These are phyloP conservation scores for Datnioides undecimradiatus DNA, from an alignment of 2,113 vertebrate genomes.

Conservation along the genomic window DNA sequence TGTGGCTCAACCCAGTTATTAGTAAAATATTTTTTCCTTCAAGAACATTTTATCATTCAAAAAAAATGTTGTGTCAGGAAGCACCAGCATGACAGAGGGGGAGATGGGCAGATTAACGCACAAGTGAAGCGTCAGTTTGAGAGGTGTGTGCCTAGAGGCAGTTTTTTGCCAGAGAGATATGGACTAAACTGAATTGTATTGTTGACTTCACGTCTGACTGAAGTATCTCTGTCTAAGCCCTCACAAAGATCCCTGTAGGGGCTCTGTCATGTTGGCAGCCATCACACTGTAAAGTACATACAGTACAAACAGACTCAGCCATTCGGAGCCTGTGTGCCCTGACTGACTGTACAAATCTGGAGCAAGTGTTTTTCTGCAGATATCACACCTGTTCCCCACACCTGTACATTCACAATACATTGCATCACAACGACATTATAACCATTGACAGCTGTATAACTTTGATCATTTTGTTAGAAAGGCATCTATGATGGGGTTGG, in stretches of 20 bases:
- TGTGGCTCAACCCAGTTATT: not conserved
- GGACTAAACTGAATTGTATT: slow-evolving; percentile 1
- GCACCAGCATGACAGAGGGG: not conserved
- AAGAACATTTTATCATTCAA: not conserved
- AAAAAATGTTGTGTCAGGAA: not conserved
- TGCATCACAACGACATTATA: slow-evolving; percentile 12
- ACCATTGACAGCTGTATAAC: no score
- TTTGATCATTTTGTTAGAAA: no score
- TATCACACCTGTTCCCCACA: not conserved
- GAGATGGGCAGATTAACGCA: slow-evolving; percentile 7
- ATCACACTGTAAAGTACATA: not conserved
- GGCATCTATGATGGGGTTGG: no score
- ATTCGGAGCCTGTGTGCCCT: not conserved
- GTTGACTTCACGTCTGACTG: slow-evolving; percentile 8
- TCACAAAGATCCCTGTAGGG: not conserved
- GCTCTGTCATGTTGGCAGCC: not conserved
- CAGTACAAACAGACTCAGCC: slow-evolving; percentile 1
- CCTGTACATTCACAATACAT: slow-evolving; percentile 5
- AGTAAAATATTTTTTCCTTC: not conserved
- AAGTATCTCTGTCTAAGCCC: slow-evolving; percentile 8
- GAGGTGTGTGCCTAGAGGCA: slow-evolving; percentile 8
- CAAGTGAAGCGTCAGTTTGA: not conserved
- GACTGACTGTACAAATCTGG: not conserved
- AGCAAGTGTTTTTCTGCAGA: not conserved
- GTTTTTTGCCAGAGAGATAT: slow-evolving; percentile 1